phyloP scores from a whole-genome alignment of 2,113 vertebrate genomes.

The Nerophis ophidion region DNA sequence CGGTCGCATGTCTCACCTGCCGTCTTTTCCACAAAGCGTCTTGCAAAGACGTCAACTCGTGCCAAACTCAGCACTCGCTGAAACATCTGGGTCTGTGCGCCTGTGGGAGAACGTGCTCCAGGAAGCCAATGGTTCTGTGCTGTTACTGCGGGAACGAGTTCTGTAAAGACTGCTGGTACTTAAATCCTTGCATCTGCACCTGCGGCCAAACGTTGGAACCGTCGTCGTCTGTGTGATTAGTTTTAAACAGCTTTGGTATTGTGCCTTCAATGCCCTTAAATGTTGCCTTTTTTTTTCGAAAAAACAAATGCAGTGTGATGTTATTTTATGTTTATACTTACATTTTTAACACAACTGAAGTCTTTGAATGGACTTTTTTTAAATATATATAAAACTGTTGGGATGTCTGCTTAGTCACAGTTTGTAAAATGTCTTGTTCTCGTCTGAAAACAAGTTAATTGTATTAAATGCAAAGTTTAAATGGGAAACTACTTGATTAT shows the following conservation, averaged over 20 bases:
- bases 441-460: too few species aligned
- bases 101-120: slow-evolving; percentile 18
- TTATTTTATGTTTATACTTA: too few species aligned
- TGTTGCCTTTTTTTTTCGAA: slow-evolving; percentile 37
- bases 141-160: slow-evolving; percentile 49
- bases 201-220: slow-evolving; percentile 57
- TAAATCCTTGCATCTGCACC: slow-evolving; percentile 32
- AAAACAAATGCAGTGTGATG: neutral
- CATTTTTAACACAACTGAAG: too few species aligned
- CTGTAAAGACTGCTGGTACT: slow-evolving; percentile 62
- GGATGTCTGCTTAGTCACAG: too few species aligned
- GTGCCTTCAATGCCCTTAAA: slow-evolving; percentile 42
- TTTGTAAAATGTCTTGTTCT: too few species aligned
- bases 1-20: slow-evolving; percentile 46
- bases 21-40: slow-evolving; percentile 39
- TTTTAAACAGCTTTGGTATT: neutral
- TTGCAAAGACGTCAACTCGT: slow-evolving; percentile 25
- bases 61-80: slow-evolving; percentile 16
- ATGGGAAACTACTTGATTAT: too few species aligned
- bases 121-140: slow-evolving; percentile 48
- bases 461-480: too few species aligned
- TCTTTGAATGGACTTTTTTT: too few species aligned
- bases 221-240: slow-evolving; percentile 47
- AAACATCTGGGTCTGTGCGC: slow-evolving; percentile 14
- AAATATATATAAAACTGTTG: too few species aligned